These are phyloP conservation scores for Oreocharis arfaki DNA, from an alignment of 2,113 vertebrate genomes.

Conservation along the genomic window DNA sequence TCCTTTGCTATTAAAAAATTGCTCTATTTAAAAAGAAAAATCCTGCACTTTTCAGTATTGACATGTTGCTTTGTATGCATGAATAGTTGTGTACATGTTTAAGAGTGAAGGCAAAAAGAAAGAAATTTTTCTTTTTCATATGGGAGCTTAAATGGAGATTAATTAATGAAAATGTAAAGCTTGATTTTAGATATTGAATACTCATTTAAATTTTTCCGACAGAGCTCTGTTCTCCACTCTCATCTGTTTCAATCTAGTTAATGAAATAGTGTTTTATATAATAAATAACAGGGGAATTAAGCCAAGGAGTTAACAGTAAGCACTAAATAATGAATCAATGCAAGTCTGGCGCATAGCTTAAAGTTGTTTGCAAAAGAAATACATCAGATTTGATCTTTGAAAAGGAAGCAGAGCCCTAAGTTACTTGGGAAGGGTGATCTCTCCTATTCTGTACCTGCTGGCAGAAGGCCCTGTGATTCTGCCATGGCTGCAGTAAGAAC, in stretches of 20 bases:
- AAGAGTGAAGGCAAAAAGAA: neutral
- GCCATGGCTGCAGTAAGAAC: neutral
- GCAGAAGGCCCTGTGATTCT: neutral
- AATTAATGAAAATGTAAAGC: neutral
- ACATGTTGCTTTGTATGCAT: neutral
- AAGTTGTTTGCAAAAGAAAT: neutral
- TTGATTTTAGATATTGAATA: neutral
- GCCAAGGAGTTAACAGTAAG: neutral
- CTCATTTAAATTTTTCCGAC: neutral
- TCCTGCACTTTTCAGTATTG: neutral
- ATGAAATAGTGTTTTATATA: neutral
- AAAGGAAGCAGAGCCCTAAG: neutral
- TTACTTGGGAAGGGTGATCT: neutral
- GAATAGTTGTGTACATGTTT: neutral
- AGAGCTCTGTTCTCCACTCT: neutral
- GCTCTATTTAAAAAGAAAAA: neutral
- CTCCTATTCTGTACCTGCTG: neutral
- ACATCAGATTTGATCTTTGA: neutral
- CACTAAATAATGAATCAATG: neutral
- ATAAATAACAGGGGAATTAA: slow-evolving; percentile 26
- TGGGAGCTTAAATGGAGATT: neutral
- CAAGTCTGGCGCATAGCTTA: neutral
- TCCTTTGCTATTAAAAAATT: neutral
- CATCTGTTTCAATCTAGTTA: slow-evolving; percentile 30
- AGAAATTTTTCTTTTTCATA: neutral